Evolutionary conservation across 2,113 vertebrate species (phyloP), one percentile per base, ranked within the genome.

Genomic region (Alexandromys fortis): DNA sequence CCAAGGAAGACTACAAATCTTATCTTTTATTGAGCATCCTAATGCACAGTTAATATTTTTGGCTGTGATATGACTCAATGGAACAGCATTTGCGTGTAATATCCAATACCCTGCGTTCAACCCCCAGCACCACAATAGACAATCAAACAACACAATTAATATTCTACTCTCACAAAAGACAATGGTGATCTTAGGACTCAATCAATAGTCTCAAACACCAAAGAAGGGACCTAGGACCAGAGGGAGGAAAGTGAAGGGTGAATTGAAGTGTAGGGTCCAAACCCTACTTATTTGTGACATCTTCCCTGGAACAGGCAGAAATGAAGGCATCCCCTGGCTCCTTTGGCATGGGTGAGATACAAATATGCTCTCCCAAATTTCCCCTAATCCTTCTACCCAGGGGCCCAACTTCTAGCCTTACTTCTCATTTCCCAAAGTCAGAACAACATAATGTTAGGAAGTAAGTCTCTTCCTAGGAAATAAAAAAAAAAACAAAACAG

Each of bases 401-500:
- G 67, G 58, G 61, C 35, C 79, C 11, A 81, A 12, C 7, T 58
- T 72, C 3, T 1, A 30, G 13, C 14, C 7, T 85, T 49, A n/a
- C 22, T 79, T 83, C n/a, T n/a, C 61, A n/a, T 33, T 75, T 73
- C 38, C 47, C 14, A 70, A 55, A 93, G 77, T 17, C 21, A 47
- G 81, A 94, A 55, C 13, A 87, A 81, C 0, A 70, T 16, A 65
- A n/a, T 9, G 61, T 22, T 73, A 47, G 12, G 9, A 70, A 90
- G 47, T 76, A 28, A 85, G 26, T 73, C 38, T 88, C 90, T 26
- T 52, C 89, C 85, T 70, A 78, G 35, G 85, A 95, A 78, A n/a
- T 47, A 8, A 35, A 89, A 21, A 55, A 17, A 42, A 13, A 2
- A 52, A n/a, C n/a, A 52, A 28, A 63, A 17, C 42, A 52, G 19